Evolutionary conservation across 2,888 invertebrate species (phyloP).

Genomic region (Smittia aterrima): DNA sequence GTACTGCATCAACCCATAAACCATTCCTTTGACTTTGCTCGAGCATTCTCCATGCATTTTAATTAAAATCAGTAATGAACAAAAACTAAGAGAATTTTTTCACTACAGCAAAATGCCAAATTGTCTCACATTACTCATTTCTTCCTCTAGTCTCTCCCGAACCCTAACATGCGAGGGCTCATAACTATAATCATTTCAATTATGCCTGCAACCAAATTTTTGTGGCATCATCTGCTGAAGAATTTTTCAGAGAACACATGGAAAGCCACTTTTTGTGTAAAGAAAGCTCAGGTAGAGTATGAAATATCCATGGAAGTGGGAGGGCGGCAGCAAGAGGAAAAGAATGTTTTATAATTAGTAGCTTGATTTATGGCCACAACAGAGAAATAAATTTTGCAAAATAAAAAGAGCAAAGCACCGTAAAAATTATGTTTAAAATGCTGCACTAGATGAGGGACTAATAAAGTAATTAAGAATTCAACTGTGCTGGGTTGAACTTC

Average conservation of each 20-base stretch:
- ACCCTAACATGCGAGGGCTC: background rate
- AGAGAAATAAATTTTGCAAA: slow-evolving; percentile 37
- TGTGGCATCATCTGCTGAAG: background rate
- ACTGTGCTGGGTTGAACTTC: background rate
- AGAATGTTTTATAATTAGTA: slow-evolving; percentile 39
- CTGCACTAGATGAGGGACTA: slow-evolving; percentile 27
- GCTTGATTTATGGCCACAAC: slow-evolving; percentile 40
- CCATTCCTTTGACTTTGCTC: no score
- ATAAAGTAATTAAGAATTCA: slow-evolving; percentile 39
- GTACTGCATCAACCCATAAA: no score
- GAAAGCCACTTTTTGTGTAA: slow-evolving; percentile 22
- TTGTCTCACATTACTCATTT: slow-evolving; percentile 3
- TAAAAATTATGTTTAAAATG: slow-evolving; percentile 27
- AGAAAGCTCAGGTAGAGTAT: slow-evolving; percentile 10
- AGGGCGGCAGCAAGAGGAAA: background rate
- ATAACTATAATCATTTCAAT: slow-evolving; percentile 35
- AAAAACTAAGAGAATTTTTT: background rate
- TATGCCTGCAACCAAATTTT: slow-evolving; percentile 34
- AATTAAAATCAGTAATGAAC: background rate
- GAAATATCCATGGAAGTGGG: background rate
- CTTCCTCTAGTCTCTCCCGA: background rate
- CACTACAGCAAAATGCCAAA: no score
- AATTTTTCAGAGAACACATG: background rate
- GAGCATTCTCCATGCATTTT: background rate
- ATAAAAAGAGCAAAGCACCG: background rate